phyloP scores from a whole-genome alignment of 2,797 vertebrate species.

The Threskiornis aethiopicus region DNA sequence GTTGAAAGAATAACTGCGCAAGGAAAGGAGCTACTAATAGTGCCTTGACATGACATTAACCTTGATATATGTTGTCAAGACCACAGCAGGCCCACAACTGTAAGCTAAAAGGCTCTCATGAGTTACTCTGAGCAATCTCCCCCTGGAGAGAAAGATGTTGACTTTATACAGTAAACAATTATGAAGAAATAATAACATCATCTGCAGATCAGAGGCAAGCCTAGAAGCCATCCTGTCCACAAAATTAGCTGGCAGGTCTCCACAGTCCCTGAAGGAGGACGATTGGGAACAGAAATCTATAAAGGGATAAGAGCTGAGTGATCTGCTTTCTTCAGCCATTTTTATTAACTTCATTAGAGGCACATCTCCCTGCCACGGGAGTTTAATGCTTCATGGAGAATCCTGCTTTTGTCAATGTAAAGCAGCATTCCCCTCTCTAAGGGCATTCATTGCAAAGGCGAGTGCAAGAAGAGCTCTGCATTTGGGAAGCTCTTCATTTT shows the following conservation, averaged over 20 bases:
- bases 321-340: constrained; percentile 21
- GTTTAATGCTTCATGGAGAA: background rate
- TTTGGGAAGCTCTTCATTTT: background rate
- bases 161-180: constrained; percentile 54
- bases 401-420: background rate
- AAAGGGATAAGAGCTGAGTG: background rate
- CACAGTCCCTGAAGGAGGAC: background rate
- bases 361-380: background rate
- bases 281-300: background rate
- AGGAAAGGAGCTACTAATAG: background rate
- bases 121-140: background rate
- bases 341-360: constrained; percentile 16
- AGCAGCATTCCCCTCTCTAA: background rate
- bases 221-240: constrained; percentile 25
- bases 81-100: constrained; percentile 1
- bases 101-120: background rate
- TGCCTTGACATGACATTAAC: constrained; percentile 21
- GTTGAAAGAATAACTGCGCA: background rate
- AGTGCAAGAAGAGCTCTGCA: background rate
- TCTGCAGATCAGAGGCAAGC: constrained; percentile 31
- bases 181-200: constrained; percentile 58
- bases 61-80: constrained; percentile 28
- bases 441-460: background rate
- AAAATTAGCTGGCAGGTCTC: constrained; percentile 35
- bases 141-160: constrained; percentile 38